Percentiles rank a stretch among this genome's conserved stretches.
Conservation (phyloP, 1,140 invertebrate species). For the Hermetia illucens region DNA sequence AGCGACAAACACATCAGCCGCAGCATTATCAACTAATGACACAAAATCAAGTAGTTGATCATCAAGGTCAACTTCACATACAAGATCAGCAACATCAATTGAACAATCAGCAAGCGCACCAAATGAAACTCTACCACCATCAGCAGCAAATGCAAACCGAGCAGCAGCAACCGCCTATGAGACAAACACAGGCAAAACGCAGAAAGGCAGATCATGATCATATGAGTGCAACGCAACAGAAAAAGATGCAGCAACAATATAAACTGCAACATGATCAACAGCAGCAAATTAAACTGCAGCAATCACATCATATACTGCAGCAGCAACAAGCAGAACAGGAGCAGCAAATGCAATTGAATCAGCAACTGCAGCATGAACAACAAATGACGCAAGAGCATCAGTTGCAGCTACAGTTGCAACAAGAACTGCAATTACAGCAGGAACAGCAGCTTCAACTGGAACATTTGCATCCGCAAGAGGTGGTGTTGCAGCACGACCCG, state of each 20-base stretch:
- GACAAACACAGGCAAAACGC: too few relatives aligned
- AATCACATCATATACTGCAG: neutral
- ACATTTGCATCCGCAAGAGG: neutral
- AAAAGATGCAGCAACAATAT: conserved; percentile 9
- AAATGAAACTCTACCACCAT: too few relatives aligned
- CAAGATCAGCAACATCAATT: too few relatives aligned
- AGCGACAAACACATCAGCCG: too few relatives aligned
- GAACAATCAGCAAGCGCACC: too few relatives aligned
- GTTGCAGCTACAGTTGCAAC: conserved; percentile 1
- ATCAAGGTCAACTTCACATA: too few relatives aligned
- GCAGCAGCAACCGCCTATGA: too few relatives aligned
- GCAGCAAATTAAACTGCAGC: neutral
- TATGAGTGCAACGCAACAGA: too few relatives aligned
- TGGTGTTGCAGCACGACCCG: neutral
- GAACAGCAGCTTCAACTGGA: conserved; percentile 1
- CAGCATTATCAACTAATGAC: too few relatives aligned
- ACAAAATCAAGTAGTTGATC: too few relatives aligned
- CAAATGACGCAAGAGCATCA: conserved; percentile 12
- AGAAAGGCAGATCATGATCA: too few relatives aligned
- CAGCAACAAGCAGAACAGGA: neutral
- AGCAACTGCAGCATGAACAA: conserved; percentile 6
- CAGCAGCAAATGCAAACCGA: too few relatives aligned
- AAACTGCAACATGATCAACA: conserved; percentile 1
- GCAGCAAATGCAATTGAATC: neutral
- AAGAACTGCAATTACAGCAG: neutral